Base-by-base conservation (phyloP, 2,113 vertebrate genomes). In the Uria lomvia region DNA sequence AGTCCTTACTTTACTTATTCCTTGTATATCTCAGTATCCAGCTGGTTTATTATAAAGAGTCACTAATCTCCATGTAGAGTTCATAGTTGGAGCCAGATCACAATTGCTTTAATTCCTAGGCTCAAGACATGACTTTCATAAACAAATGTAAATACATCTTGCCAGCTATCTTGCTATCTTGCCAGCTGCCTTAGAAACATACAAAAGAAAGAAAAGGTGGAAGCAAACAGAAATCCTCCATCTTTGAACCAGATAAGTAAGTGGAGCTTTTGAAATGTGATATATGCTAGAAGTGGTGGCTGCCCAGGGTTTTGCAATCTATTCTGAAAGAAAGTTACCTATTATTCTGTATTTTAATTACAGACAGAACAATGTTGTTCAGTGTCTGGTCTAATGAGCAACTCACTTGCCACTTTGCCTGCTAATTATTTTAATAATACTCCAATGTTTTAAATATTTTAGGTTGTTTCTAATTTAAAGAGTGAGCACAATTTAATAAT, bases 381-480 rank as follows among this genome's bases (percentile, higher is more conserved):
- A 34, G 6, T 62, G 29, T 73, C 42, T 86, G 47, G 26, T 92
- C 32, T 92, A 50, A 59, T 55, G 11, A 86, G 29, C 47, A 84
- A 22, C 13, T 71, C 27, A 8, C 50, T 87, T 75, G 59, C 60
- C 42, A 59, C 14, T 92, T 92, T 81, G 26, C 16, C 26, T 71
- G 32, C 8, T 85, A 81, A 94, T 92, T 90, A 67, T 81, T 91
- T 94, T 81, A 96, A 85, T 92, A 81, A 72, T 84, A 71, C 10
- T 59, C 17, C 7, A 68, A 43, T 78, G 63, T 32, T 95, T 87
- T 78, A 96, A 95, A 89, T 91, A 94, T 92, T 97, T 94, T 89
- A 96, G 18, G 19, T 38, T 67, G 60, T 63, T 94, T 91, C 90
- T 91, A 92, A 75, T 85, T 95, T 50, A 84, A 53, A 91, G 38